Evolutionary conservation across 2,113 vertebrate species (phyloP).

Genomic region (Phaethon lepturus): DNA sequence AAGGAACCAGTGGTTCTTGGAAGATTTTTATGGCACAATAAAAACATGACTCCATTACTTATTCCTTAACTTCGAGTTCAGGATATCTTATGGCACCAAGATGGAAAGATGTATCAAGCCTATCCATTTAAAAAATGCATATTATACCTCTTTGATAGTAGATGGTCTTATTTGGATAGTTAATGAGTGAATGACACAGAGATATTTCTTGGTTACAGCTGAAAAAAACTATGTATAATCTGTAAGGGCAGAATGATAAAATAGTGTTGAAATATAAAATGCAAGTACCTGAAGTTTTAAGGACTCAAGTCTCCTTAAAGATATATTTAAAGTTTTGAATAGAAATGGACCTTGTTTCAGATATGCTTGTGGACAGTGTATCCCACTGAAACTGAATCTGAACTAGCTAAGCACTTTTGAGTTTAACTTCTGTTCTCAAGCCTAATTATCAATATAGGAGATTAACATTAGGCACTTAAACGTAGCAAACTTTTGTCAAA

Average conservation of each 20-base stretch:
- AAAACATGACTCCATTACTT: neutral
- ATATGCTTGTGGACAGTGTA: neutral
- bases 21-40: neutral
- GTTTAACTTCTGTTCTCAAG: neutral
- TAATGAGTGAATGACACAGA: neutral
- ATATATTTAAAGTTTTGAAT: neutral
- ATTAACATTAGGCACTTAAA: neutral
- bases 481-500: neutral
- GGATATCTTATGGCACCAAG: neutral
- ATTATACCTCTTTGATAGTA: neutral
- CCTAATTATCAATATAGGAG: neutral
- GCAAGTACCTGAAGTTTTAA: neutral
- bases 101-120: neutral
- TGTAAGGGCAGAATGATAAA: neutral
- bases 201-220: neutral
- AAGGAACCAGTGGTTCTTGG: neutral
- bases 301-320: neutral
- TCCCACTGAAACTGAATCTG: neutral
- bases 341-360: neutral
- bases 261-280: neutral
- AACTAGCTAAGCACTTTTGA: neutral
- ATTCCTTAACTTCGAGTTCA: neutral
- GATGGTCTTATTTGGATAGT: neutral
- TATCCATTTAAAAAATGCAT: neutral
- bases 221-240: neutral